Base-by-base conservation (phyloP, 2,797 vertebrate species). In the Sorex maritimensis region DNA sequence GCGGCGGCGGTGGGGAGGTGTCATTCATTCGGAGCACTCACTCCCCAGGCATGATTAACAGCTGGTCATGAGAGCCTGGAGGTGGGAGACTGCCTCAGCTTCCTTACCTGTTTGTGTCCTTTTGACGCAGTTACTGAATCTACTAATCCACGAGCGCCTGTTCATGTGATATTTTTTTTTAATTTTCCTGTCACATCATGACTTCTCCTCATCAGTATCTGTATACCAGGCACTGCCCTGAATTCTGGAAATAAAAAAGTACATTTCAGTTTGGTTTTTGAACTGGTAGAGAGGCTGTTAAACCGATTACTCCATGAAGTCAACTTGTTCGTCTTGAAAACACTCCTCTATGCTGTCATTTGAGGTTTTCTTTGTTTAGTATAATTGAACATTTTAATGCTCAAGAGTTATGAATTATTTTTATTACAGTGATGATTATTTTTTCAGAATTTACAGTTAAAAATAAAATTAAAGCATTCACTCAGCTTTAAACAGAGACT, bases 391-490 rank as follows among this genome's bases (percentile, higher is more conserved):
- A 85, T 83, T 91, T 94, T 81, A 44, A 68, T 93, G 15, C 17
- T 83, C 44, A 23, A 8, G 21, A 85, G 63, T 85, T 77, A 49
- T 1, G 6, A 86, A 72, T 38, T 7, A 72, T 15, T 38, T 68
- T 87, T 84, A 80, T 93, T 74, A 30, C 90, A 65, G 19, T 86
- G 61, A 17, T 58, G 17, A 8, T 92, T 81, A 84, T 61, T 95
- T 90, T 93, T 67, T 24, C 85, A 74, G 92, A 90, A 30, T 41
- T 1, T 61, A 58, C 92, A 46, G 68, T 77, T 90, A 3, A 19
- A 67, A 79, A 46, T 83, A 80, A 94, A 69, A 94, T 17, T n/a
- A 58, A 89, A 95, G 75, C 38, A 55, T 92, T 86, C 24, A 19
- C 30, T 4, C 58, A 55, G 26, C 79, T 61, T 19, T 41, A 73